Percentiles rank a stretch among this genome's conserved stretches.
Evolutionary conservation across 2,797 vertebrate species (phyloP).

Genomic region (Furcifer pardalis): DNA sequence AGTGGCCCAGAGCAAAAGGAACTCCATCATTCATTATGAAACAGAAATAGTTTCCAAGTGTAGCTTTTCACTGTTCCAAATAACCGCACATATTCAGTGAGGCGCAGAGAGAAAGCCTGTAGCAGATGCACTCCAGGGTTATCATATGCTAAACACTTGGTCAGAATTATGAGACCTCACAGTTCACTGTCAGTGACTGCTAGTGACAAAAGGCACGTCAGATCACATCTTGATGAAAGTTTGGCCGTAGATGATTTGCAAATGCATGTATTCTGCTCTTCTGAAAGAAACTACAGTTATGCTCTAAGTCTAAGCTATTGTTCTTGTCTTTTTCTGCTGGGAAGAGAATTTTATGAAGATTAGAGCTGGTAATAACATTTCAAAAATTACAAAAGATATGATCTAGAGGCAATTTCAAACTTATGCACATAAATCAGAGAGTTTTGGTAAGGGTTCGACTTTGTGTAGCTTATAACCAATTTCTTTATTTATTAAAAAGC

Average conservation of each 20-base stretch:
- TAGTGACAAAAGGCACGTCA: conserved; percentile 48
- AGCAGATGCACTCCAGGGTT: conserved; percentile 68
- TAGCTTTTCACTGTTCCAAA: conserved; percentile 71
- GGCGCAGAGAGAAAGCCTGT: conserved; percentile 49
- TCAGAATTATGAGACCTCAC: conserved; percentile 61
- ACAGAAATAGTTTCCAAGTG: conserved; percentile 64
- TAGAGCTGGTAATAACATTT: not conserved
- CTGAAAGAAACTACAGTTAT: conserved; percentile 41
- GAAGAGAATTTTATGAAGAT: not conserved
- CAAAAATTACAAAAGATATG: not conserved
- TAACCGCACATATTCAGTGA: conserved; percentile 69
- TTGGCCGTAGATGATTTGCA: conserved; percentile 44
- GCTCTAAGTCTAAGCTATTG: not conserved
- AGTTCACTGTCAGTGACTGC: conserved; percentile 53
- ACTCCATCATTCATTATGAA: conserved; percentile 78
- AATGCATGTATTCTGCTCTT: conserved; percentile 32
- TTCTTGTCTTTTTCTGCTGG: not conserved
- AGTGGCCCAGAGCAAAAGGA: conserved; percentile 77
- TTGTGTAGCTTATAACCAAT: not conserved
- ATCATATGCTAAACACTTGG: conserved; percentile 48
- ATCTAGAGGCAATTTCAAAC: not conserved
- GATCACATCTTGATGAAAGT: conserved; percentile 24
- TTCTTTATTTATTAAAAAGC: not conserved
- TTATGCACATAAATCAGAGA: not conserved
- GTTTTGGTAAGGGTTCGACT: not conserved